A percentile compares a stretch with the other conserved stretches of the same genome.
phyloP scores from a whole-genome alignment of 2,797 vertebrate genomes.

The Megalops cyprinoides region DNA sequence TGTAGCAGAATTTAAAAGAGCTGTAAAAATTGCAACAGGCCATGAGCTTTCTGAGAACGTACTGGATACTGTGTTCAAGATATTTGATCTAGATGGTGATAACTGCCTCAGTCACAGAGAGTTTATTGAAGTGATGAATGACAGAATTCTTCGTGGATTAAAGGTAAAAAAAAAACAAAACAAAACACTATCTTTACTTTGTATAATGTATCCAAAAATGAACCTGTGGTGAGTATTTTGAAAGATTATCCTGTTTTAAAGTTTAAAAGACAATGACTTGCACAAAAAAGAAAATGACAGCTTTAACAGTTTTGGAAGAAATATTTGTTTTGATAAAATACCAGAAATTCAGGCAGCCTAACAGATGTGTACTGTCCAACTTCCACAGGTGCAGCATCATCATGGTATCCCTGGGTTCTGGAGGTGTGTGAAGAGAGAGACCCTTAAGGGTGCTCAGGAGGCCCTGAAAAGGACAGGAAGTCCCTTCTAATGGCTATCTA shows the following conservation, averaged over 20 bases:
- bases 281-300: no score
- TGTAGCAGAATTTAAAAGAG: constrained; percentile 91
- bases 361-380: no score
- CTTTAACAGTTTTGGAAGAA: no score
- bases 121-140: constrained; percentile 89
- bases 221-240: background rate
- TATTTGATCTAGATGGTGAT: constrained; percentile 95
- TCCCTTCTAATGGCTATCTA: constrained; percentile 72
- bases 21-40: constrained; percentile 92
- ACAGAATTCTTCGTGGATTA: constrained; percentile 89
- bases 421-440: constrained; percentile 95
- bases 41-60: constrained; percentile 92
- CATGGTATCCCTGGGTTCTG: constrained; percentile 86
- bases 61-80: constrained; percentile 93
- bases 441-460: constrained; percentile 89
- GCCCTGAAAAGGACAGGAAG: constrained; percentile 76
- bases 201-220: background rate
- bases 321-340: no score
- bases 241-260: no score
- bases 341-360: no score
- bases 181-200: background rate
- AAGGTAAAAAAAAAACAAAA: constrained; percentile 77
- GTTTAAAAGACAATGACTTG: no score
- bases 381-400: constrained; percentile 84
- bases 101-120: constrained; percentile 92